Base-by-base conservation (phyloP, 30 jellyfish, hydroid and myxozoan genomes). In the Aurelia coerulea region DNA sequence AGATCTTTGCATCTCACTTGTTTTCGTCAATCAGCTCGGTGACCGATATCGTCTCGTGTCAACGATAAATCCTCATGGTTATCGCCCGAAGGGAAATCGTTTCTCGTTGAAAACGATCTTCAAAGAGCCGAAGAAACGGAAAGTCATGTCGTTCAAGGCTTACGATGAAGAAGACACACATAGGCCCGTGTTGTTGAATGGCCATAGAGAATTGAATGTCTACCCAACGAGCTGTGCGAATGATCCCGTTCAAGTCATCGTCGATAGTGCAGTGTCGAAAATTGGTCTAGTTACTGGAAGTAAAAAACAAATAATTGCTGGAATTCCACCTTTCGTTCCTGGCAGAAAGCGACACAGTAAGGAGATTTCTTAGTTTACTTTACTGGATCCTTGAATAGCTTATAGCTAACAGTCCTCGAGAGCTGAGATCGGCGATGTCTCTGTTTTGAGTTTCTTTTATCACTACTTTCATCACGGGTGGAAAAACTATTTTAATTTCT, bases 91-190 rank as follows among this genome's bases (percentile, higher is more conserved):
- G 29, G 97, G 98, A 13, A 74, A 41, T 32, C 68, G 63, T 6
- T 94, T 94, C 89, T 88, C 98, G 34, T 84, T 94, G 67, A 94
- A 94, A 74, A 88, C 98, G n/a, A 89, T 94, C 15, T 94, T 94
- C 90, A 94, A 94, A 74, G 97, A 88, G 65, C 96, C 97, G 4
- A 74, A 70, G 79, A 93, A 91, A 35, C 92, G 94, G 23, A 88
- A 88, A 50, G 87, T 74, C 37, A 91, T 94, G 84, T 83, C 89
- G 13, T 94, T 94, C 73, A 85, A 83, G n/a, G 97, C 96, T 9
- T 75, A 80, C 63, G 98, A 94, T 49, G 97, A 88, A 33, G 73
- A 37, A 33, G 96, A 94, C 60, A 56, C 92, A 32, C 88, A 65
- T 41, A 59, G 92, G 33, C 60, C 65, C 8, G 92, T 93, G 5